Evolutionary conservation across 2,888 invertebrate species (phyloP), one percentile per base, ranked within the genome.

Genomic region (Acleris cristana): DNA sequence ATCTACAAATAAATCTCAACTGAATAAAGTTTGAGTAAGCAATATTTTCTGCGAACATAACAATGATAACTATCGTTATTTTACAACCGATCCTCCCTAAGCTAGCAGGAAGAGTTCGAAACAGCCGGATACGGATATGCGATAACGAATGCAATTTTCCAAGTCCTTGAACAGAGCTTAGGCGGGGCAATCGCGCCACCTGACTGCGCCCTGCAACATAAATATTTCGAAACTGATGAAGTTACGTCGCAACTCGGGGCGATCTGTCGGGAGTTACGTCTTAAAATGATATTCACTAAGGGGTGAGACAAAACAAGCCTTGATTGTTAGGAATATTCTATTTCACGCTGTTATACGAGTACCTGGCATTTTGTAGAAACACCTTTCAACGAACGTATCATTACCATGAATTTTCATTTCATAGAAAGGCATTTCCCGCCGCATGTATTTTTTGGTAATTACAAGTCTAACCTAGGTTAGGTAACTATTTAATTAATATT

Each of bases 141-240:
- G 91, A 91, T 92, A 91, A 90, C 91, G 90, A 92, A 92, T 91
- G 92, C 92, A 92, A 92, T 92, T 92, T 92, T 91, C 91, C 92
- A 83, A 84, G 81, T 85, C 87, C 82, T 78, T 87, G 90, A 87
- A 84, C 92, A 88, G 86, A 87, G 89, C 89, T 90, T 85, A 88
- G 89, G 87, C 83, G 87, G 85, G 77, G 78, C 79, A 65, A 76
- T 79, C 82, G 83, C 78, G 78, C 75, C 79, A 78, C 81, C 80
- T 82, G 84, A 79, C 79, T 80, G 76, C 78, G 82, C 84, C 84
- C 86, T 72, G 70, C 72, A 69, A 63, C 60, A 40, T 49, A 48
- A 64, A 65, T 65, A 59, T 59, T 58, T 18, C 45, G 18, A 30
- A 30, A 45, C 56, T 61, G 51, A 59, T 44, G 65, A 48, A 52